Conservation (phyloP, 1,140 invertebrate species). For the Zelostemma sp. region DNA sequence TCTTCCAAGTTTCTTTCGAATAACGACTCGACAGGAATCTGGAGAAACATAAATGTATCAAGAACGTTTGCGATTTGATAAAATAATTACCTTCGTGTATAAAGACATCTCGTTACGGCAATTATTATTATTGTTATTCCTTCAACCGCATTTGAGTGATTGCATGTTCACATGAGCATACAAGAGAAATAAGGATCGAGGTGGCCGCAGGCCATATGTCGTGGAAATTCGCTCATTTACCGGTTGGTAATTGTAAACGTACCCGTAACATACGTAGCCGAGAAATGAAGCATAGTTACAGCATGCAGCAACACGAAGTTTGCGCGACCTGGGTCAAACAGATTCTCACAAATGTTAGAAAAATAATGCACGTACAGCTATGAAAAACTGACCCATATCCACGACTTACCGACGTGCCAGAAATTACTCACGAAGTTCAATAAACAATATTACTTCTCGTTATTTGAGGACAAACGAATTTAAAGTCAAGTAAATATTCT, state of each 20-base stretch:
- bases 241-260: conserved; percentile 18
- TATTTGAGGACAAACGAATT: too few relatives aligned
- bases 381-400: conserved; percentile 27
- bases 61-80: background rate
- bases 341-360: conserved; percentile 24
- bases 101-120: conserved; percentile 11
- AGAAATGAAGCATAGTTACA: conserved; percentile 19
- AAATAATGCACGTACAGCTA: conserved; percentile 10
- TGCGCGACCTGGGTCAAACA: conserved; percentile 15
- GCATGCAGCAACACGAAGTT: conserved; percentile 20
- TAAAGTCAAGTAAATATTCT: too few relatives aligned
- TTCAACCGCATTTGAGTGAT: conserved; percentile 7
- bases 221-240: conserved; percentile 25
- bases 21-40: too few relatives aligned
- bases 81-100: conserved; percentile 10
- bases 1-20: too few relatives aligned
- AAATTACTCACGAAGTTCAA: too few relatives aligned
- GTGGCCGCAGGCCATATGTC: conserved; percentile 18
- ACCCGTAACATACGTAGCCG: conserved; percentile 23
- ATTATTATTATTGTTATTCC: conserved; percentile 16
- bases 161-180: conserved; percentile 6
- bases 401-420: background rate
- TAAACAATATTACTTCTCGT: too few relatives aligned
- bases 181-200: conserved; percentile 16
- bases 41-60: conserved; percentile 19